A percentile compares a stretch with the other conserved stretches of the same genome.
Conservation (phyloP, 2,888 invertebrate species). For the Gonocerus acuteangulatus region DNA sequence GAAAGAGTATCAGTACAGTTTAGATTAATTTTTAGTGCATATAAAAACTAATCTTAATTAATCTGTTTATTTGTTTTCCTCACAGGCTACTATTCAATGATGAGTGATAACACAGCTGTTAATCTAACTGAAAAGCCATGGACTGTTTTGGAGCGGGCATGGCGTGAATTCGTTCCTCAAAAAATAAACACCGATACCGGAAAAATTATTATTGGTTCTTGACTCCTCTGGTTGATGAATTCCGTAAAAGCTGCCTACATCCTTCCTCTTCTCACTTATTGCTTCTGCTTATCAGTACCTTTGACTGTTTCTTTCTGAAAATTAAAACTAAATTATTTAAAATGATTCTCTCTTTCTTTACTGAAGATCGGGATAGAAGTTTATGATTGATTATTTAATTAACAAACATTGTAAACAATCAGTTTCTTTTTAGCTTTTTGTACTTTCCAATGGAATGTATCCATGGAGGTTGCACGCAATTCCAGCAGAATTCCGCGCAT, state of each 20-base stretch:
- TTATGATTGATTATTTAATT: no score
- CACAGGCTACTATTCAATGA: slow-evolving; percentile 2
- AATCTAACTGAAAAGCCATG: slow-evolving; percentile 2
- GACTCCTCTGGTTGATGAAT: background rate
- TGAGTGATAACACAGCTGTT: background rate
- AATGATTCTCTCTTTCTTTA: background rate
- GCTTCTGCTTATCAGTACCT: background rate
- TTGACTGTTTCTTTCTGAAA: background rate
- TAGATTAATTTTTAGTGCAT: no score
- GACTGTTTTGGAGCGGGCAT: background rate
- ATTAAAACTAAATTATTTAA: background rate
- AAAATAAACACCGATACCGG: background rate
- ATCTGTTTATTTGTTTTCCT: no score
- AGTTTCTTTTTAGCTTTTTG: no score
- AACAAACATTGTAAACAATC: no score
- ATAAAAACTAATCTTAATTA: no score
- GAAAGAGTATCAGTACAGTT: no score
- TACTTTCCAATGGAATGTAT: no score
- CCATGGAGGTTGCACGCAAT: no score
- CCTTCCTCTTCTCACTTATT: background rate
- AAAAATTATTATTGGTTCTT: slow-evolving; percentile 2
- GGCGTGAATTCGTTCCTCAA: slow-evolving; percentile 2
- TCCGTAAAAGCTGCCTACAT: background rate
- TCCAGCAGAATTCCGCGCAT: no score
- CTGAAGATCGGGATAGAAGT: no score